phyloP scores from a whole-genome alignment of 2,797 vertebrate genomes.

The Acipenser oxyrinchus region DNA sequence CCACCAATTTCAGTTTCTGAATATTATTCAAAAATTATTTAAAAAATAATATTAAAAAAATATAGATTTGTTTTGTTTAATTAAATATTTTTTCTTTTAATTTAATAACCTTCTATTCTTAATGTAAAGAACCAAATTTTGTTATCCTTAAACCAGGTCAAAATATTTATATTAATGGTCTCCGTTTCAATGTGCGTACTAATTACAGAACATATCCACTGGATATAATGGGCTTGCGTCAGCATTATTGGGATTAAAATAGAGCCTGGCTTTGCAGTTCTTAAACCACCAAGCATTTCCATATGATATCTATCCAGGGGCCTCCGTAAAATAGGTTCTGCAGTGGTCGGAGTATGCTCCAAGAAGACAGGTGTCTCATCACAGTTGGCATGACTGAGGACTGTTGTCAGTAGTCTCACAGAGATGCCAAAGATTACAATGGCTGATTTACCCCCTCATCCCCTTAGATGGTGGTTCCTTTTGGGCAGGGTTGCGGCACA shows the following conservation, averaged over 20 bases:
- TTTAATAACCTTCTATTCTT: background rate
- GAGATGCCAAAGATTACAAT: slow-evolving; percentile 18
- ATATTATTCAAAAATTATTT: too few relatives aligned
- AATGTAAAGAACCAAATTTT: background rate
- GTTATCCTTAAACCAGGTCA: too few relatives aligned
- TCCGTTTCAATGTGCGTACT: background rate
- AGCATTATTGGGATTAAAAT: slow-evolving; percentile 20
- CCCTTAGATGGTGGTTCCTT: slow-evolving; percentile 12
- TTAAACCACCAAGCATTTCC: slow-evolving; percentile 11
- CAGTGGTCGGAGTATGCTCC: slow-evolving; percentile 1
- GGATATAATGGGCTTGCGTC: background rate
- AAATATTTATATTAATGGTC: background rate
- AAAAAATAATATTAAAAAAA: too few relatives aligned
- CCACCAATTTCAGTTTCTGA: too few relatives aligned
- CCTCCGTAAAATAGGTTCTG: background rate
- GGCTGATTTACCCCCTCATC: slow-evolving; percentile 11
- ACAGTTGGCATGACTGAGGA: slow-evolving; percentile 13
- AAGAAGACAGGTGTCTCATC: slow-evolving; percentile 14
- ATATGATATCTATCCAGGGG: background rate
- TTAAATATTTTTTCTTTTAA: too few relatives aligned
- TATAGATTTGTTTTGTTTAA: too few relatives aligned
- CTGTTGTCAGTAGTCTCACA: slow-evolving; percentile 12
- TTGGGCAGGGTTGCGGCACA: background rate
- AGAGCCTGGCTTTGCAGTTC: slow-evolving; percentile 9
- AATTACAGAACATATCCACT: slow-evolving; percentile 6